Base-by-base conservation (phyloP, 1,140 invertebrate genomes). In the Pararge aegeria region DNA sequence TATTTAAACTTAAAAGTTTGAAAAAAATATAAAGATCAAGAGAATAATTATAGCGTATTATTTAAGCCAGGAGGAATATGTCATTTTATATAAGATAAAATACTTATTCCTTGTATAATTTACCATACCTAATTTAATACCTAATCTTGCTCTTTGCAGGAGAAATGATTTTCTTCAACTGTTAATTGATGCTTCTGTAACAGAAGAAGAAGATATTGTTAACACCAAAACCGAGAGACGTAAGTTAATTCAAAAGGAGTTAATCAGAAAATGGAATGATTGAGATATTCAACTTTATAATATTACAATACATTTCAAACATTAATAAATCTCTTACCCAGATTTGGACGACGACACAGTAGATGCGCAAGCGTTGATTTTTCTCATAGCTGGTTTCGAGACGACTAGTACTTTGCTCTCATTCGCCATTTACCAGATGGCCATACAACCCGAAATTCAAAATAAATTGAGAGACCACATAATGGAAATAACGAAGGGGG, bases 401-500 rank as follows among this genome's bases (percentile, higher is more conserved):
- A 91, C 92, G 0, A 87, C 90, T 0, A 92, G 91, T 56, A 87
- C 91, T 1, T 75, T 93, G 1, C 65, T 90, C 19, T 88, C 91
- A 0, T 94, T 93, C 61, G 87, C 90, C 2, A 75, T 91, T 0
- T 92, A 93, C 64, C 83, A 90, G 13, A 74, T 95, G 55, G 93
- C 94, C 0, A 78, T 90, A 10, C 80, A 93, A 66, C 92, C 91
- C 0, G 92, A 94, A 0, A 62, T 93, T 10, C 94, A 95, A 69
- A 80, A 92, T 0, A 91, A 90, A 60, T 70, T 94, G 1, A 65
- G 92, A 5, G 67, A 89, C 34, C 94, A 95, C 85, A 91, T 96
- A 1, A 61, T 81, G 2, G 80, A 90, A 1, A 54, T 90, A 2
- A 83, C 83, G 1, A 68, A 92, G 49, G 82, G 83, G 50, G 83